phyloP scores from a whole-genome alignment of 2,888 invertebrate genomes.

The Xestobium rufovillosum region DNA sequence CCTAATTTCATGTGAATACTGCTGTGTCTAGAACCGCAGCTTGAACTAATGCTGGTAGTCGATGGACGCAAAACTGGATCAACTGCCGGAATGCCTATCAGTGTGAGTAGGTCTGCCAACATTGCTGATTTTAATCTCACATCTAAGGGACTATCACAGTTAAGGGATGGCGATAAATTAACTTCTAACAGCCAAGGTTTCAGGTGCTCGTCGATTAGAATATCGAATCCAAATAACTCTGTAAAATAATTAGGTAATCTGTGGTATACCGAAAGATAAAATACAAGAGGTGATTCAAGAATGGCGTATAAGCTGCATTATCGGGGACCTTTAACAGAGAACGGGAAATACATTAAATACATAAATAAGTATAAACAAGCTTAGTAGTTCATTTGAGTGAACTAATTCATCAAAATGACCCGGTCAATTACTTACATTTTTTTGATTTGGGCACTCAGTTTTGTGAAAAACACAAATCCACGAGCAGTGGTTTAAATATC shows the following conservation, averaged over 20 bases:
- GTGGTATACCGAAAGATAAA: too few species aligned
- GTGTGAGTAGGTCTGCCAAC: slow-evolving; percentile 82
- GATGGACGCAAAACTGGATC: slow-evolving; percentile 54
- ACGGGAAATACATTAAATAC: slow-evolving; percentile 1
- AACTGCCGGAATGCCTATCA: slow-evolving; percentile 78
- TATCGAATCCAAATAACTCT: slow-evolving; percentile 93
- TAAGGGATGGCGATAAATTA: slow-evolving; percentile 85
- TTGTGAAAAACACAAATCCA: too few species aligned
- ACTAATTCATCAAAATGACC: not conserved
- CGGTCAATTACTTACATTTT: too few species aligned
- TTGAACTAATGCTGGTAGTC: slow-evolving; percentile 21
- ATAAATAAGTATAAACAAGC: slow-evolving; percentile 2
- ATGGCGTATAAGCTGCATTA: too few species aligned
- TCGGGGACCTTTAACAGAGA: not conserved
- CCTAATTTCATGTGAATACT: slow-evolving; percentile 35
- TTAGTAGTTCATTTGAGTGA: not conserved
- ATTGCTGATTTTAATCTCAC: slow-evolving; percentile 88
- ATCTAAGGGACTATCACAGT: slow-evolving; percentile 89
- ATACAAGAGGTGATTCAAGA: too few species aligned
- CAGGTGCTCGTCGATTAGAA: slow-evolving; percentile 81
- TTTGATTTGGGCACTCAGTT: too few species aligned
- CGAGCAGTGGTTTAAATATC: too few species aligned
- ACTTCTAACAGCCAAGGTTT: slow-evolving; percentile 96
- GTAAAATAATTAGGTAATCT: slow-evolving; percentile 33
- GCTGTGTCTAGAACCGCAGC: slow-evolving; percentile 17